phyloP scores from a whole-genome alignment of 2,888 invertebrate genomes.

The Onthophagus sagittarius region DNA sequence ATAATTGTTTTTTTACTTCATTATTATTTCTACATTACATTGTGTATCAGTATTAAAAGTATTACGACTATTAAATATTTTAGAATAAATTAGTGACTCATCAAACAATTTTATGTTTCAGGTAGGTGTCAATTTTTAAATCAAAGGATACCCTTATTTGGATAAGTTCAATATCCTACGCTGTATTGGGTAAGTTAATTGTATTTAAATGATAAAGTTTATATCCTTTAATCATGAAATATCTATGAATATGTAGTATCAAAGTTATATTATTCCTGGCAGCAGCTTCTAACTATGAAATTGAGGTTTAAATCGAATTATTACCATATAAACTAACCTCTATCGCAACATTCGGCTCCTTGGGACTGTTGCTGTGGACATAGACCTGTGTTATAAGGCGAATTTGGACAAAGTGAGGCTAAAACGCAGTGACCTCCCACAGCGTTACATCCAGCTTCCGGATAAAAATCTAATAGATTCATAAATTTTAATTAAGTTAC shows the following conservation, averaged over 20 bases:
- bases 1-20: too few relatives aligned
- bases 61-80: too few relatives aligned
- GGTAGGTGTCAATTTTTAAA: neutral
- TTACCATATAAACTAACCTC: slow-evolving; percentile 22
- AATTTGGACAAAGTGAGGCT: slow-evolving; percentile 29
- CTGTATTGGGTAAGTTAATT: neutral
- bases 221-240: too few relatives aligned
- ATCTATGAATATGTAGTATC: too few relatives aligned
- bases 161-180: neutral
- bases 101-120: neutral
- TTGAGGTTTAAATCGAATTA: neutral
- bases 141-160: neutral
- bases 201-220: too few relatives aligned
- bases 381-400: slow-evolving; percentile 20
- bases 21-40: too few relatives aligned
- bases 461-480: slow-evolving; percentile 28
- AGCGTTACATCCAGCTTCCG: slow-evolving; percentile 26
- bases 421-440: slow-evolving; percentile 29
- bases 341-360: slow-evolving; percentile 34
- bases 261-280: too few relatives aligned
- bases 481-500: neutral
- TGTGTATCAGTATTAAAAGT: too few relatives aligned
- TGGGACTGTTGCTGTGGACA: slow-evolving; percentile 29
- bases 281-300: neutral
- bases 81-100: too few relatives aligned